A percentile compares a stretch with the other conserved stretches of the same genome.
phyloP scores from a whole-genome alignment of 1,140 invertebrate species.

The Myzus persicae region DNA sequence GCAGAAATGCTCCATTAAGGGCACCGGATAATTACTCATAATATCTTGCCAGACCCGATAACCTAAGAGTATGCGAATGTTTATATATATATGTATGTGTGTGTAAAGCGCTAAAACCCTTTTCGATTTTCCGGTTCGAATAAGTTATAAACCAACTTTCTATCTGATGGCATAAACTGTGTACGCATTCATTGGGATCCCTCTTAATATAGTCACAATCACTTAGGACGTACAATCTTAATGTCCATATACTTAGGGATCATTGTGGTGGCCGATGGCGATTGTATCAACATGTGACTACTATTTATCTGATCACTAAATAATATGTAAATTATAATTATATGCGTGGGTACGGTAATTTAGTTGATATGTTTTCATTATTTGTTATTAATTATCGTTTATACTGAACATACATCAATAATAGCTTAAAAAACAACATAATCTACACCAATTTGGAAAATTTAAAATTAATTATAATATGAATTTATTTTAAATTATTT shows the following conservation, averaged over 20 bases:
- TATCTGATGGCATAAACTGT: slow-evolving; percentile 31
- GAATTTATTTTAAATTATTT: too few relatives aligned
- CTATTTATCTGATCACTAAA: neutral
- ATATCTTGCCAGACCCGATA: neutral
- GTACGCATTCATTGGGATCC: neutral
- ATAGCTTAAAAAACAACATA: neutral
- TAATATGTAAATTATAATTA: neutral
- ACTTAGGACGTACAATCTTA: slow-evolving; percentile 50
- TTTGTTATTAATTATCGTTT: neutral
- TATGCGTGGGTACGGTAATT: neutral
- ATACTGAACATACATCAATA: neutral
- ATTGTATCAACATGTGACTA: slow-evolving; percentile 39
- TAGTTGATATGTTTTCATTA: neutral
- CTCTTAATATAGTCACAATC: slow-evolving; percentile 45
- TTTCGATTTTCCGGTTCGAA: slow-evolving; percentile 42
- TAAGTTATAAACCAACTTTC: slow-evolving; percentile 42
- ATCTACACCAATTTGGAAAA: too few relatives aligned
- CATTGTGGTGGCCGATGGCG: neutral
- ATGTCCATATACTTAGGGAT: slow-evolving; percentile 33
- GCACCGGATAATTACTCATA: slow-evolving; percentile 8
- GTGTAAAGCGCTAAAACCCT: slow-evolving; percentile 14
- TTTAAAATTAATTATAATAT: too few relatives aligned
- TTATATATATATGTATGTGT: neutral
- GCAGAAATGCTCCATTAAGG: slow-evolving; percentile 28
- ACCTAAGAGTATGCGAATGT: neutral